A percentile compares a stretch with the other conserved stretches of the same genome.
phyloP scores from a whole-genome alignment of 2,113 vertebrate genomes.

The Balaeniceps rex region DNA sequence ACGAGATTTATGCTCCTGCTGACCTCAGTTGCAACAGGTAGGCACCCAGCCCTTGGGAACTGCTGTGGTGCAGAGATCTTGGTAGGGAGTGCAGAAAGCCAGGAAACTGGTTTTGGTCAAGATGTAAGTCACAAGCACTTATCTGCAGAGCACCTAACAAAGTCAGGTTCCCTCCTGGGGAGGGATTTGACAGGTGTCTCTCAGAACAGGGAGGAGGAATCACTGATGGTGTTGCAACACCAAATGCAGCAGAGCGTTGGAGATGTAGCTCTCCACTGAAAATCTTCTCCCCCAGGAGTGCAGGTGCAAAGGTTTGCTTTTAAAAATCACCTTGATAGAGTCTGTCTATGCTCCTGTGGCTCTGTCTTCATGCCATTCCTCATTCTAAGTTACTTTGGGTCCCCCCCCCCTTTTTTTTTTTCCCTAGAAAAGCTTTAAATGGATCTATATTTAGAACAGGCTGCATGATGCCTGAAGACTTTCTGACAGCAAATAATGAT shows the following conservation, averaged over 20 bases:
- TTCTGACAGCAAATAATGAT: conserved; percentile 24
- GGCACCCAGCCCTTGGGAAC: background rate
- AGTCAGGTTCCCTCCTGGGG: background rate
- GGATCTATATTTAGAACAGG: conserved; percentile 8
- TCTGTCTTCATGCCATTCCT: background rate
- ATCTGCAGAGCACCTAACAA: background rate
- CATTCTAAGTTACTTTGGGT: background rate
- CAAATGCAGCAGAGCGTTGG: background rate
- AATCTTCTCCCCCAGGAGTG: background rate
- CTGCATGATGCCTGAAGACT: background rate
- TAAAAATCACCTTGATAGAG: background rate
- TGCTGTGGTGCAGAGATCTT: background rate
- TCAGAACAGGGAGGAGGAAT: background rate
- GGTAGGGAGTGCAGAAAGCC: background rate
- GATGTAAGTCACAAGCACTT: background rate
- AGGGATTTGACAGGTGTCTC: background rate
- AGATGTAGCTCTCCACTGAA: background rate
- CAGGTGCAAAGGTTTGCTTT: background rate
- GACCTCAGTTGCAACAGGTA: background rate
- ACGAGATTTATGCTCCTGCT: background rate
- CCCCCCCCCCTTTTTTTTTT: too few species aligned
- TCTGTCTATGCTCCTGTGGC: background rate
- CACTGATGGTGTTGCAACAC: background rate
- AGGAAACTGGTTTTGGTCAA: background rate
- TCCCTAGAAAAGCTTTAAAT: background rate